A percentile compares a stretch with the other conserved stretches of the same genome.
These are phyloP conservation scores for Mermis nigrescens DNA, from an alignment of 2,888 invertebrate genomes.

Conservation along the genomic window DNA sequence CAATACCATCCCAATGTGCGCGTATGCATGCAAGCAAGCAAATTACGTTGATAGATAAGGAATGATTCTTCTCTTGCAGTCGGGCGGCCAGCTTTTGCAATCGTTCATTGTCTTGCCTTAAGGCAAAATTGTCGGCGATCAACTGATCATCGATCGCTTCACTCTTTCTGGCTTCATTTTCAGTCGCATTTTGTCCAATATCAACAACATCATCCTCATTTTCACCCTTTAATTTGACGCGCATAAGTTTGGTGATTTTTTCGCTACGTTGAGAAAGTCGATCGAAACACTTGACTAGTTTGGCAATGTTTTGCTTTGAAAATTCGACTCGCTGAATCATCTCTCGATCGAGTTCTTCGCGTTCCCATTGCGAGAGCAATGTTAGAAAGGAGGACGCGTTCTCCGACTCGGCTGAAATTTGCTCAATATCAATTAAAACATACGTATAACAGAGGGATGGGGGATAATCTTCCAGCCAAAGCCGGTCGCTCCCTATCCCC, in stretches of 20 bases:
- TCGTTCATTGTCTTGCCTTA: slow-evolving; percentile 49
- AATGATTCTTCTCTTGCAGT: slow-evolving; percentile 76
- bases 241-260: slow-evolving; percentile 64
- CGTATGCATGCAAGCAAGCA: too few relatives aligned
- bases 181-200: too few relatives aligned
- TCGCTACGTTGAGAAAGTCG: slow-evolving; percentile 82
- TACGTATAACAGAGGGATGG: too few relatives aligned
- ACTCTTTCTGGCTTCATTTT: neutral
- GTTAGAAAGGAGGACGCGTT: slow-evolving; percentile 86
- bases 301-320: slow-evolving; percentile 60
- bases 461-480: too few relatives aligned
- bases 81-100: slow-evolving; percentile 75
- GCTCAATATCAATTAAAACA: neutral
- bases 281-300: slow-evolving; percentile 88
- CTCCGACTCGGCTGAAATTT: slow-evolving; percentile 64
- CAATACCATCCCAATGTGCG: too few relatives aligned
- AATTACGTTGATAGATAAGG: slow-evolving; percentile 61
- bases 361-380: slow-evolving; percentile 89
- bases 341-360: slow-evolving; percentile 85
- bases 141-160: neutral
- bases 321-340: slow-evolving; percentile 72
- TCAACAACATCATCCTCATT: slow-evolving; percentile 26
- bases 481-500: too few relatives aligned
- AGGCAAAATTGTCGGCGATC: neutral
- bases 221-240: slow-evolving; percentile 59